A percentile compares a stretch with the other conserved stretches of the same genome.
phyloP scores from a whole-genome alignment of 2,113 vertebrate species.

The Hippolais icterina region DNA sequence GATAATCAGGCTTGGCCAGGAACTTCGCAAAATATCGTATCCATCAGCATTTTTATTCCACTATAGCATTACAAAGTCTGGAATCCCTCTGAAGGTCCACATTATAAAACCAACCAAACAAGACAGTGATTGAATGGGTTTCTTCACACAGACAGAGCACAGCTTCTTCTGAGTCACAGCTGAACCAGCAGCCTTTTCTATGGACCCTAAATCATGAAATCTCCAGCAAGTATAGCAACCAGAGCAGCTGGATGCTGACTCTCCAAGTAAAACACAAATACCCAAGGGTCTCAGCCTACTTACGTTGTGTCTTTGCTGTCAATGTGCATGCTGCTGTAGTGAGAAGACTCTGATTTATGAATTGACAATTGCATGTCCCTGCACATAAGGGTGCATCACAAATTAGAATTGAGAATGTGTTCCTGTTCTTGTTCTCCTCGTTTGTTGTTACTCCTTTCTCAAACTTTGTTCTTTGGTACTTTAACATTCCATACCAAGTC shows the following conservation, averaged over 20 bases:
- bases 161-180: not conserved
- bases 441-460: not conserved
- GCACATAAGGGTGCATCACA: not conserved
- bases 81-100: not conserved
- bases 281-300: slow-evolving; percentile 31
- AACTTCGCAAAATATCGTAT: not conserved
- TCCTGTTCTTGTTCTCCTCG: not conserved
- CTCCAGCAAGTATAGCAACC: not conserved
- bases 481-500: not conserved
- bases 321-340: not conserved
- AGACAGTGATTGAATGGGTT: not conserved
- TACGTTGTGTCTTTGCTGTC: not conserved
- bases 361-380: slow-evolving; percentile 1
- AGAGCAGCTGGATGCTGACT: slow-evolving; percentile 1
- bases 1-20: not conserved
- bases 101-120: not conserved
- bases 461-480: not conserved
- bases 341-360: slow-evolving; percentile 25
- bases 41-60: not conserved
- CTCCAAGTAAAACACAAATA: not conserved
- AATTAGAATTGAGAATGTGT: not conserved
- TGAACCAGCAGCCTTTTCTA: not conserved
- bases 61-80: not conserved
- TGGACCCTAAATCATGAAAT: not conserved
- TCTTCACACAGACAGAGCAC: not conserved